Evolutionary conservation across 2,888 invertebrate genomes (phyloP), one percentile per base, ranked within the genome.

Genomic region (Zaprionus lineosus): DNA sequence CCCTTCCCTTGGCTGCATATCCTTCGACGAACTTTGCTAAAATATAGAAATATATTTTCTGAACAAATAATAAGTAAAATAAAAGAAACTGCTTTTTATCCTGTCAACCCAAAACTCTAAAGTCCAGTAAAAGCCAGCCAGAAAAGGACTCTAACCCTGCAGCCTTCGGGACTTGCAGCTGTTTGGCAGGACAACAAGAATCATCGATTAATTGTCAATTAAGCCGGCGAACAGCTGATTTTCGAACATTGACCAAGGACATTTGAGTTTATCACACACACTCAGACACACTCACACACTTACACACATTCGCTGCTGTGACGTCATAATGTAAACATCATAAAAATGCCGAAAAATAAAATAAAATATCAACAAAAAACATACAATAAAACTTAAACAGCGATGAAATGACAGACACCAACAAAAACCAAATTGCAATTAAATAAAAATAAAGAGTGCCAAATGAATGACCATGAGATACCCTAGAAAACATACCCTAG

Each of bases 321-420:
- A 83, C 86, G 86, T 85, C 79, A 81, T 85, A 71, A 85, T 74
- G 78, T 81, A 79, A 84, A 84, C 74, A 79, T 85, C 52, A 85
- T 83, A 84, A 79, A 73, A 84, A 69, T 84, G 55, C 57, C 67
- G n/a, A 71, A 72, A 70, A 74, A 65, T 34, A 21, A 37, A 37
- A 56, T 64, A 58, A 56, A 59, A 56, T 8, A 5, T 1, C 39
- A 31, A 39, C 43, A 41, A 67, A 63, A 48, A 43, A 24, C 12
- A 46, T 37, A 28, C 37, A 50, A 64, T 58, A 61, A 39, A 60
- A 65, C 53, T 76, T 79, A 53, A 83, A 83, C 48, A 66, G 56
- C 57, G 50, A 52, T 48, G 60, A 56, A 84, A 63, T 79, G 79
- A 72, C 68, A 63, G 69, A 50, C 62, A 55, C 52, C 58, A 74